Percentiles rank a stretch among this genome's conserved stretches.
These are phyloP conservation scores for Harpagifer antarcticus DNA, from an alignment of 2,797 vertebrate genomes.

Conservation along the genomic window DNA sequence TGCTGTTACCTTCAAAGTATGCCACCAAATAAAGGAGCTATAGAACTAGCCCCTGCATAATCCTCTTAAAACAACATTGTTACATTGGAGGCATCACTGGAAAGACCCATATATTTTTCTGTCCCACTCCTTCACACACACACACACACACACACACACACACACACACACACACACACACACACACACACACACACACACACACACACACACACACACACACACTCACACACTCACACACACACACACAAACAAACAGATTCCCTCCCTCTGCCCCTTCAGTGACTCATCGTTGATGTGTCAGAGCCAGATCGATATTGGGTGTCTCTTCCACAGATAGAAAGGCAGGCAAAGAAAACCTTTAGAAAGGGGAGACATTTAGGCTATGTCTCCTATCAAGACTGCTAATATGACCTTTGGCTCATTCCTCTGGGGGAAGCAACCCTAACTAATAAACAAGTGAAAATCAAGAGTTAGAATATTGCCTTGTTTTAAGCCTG, in stretches of 20 bases:
- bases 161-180: neutral
- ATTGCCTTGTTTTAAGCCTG: neutral
- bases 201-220: neutral
- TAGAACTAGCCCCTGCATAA: constrained; percentile 25
- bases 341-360: constrained; percentile 50
- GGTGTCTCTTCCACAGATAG: constrained; percentile 60
- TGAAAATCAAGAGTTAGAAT: neutral
- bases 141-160: constrained; percentile 9
- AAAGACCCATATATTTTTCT: constrained; percentile 32
- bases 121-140: neutral
- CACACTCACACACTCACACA: neutral
- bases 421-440: constrained; percentile 35
- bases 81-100: constrained; percentile 28
- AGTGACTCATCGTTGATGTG: constrained; percentile 73
- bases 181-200: neutral
- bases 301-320: constrained; percentile 71
- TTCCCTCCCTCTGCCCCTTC: constrained; percentile 30
- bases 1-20: constrained; percentile 32
- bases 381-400: constrained; percentile 44
- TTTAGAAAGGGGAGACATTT: constrained; percentile 59
- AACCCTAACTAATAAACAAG: constrained; percentile 31
- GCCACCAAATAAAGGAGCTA: constrained; percentile 23
- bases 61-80: constrained; percentile 41
- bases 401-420: constrained; percentile 54
- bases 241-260: constrained; percentile 27